These are phyloP conservation scores for Caenorhabditis zanzibari DNA, from an alignment of 2,888 invertebrate genomes.

Conservation along the genomic window DNA sequence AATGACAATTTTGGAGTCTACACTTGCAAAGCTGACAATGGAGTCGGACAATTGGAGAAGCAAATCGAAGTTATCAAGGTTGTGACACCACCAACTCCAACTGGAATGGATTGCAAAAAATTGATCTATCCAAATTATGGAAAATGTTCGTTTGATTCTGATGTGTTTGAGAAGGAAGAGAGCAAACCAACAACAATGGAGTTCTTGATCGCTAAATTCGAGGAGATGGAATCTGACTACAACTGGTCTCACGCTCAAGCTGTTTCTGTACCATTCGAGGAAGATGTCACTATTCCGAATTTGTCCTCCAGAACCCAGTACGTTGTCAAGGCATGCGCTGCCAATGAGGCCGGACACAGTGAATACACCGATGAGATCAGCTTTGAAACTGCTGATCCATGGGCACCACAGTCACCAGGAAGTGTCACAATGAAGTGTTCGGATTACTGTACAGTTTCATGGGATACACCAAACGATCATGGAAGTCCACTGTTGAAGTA, in stretches of 20 bases:
- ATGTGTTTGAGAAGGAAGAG: constrained; percentile 51
- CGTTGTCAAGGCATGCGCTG: constrained; percentile 68
- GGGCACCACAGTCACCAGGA: constrained; percentile 73
- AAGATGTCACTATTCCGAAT: constrained; percentile 62
- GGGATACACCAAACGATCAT: constrained; percentile 78
- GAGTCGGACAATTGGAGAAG: constrained; percentile 71
- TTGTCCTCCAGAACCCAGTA: constrained; percentile 73
- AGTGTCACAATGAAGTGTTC: constrained; percentile 71
- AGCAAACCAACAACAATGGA: constrained; percentile 65
- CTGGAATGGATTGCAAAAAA: constrained; percentile 71
- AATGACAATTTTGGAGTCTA: constrained; percentile 72
- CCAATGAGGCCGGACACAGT: constrained; percentile 77
- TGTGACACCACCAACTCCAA: constrained; percentile 68
- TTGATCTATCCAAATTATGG: constrained; percentile 75
- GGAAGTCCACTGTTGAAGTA: constrained; percentile 75
- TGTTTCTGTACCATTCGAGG: constrained; percentile 47
- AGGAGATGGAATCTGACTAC: constrained; percentile 65
- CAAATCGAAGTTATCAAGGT: constrained; percentile 71
- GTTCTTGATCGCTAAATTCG: constrained; percentile 61
- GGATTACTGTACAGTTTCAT: constrained; percentile 74
- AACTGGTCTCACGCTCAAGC: constrained; percentile 66
- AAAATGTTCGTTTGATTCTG: constrained; percentile 67
- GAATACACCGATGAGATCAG: constrained; percentile 69
- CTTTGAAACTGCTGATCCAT: constrained; percentile 75
- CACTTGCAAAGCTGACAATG: constrained; percentile 75